Evolutionary conservation across 2,888 invertebrate species (phyloP).

Genomic region (Orchestes rusci): DNA sequence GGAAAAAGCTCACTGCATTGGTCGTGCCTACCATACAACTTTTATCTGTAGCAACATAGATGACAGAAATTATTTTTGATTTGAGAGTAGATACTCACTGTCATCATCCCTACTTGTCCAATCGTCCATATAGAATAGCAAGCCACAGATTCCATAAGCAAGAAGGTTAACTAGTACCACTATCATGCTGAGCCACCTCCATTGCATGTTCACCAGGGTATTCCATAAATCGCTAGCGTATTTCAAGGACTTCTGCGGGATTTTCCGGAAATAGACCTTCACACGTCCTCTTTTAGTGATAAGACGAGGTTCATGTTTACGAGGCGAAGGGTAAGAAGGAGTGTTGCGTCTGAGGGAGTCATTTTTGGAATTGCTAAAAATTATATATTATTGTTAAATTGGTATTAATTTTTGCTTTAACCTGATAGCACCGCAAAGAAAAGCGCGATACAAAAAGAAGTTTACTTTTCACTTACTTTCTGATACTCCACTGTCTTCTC

Average conservation of each 20-base stretch:
- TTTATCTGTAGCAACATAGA: background rate
- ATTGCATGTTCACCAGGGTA: constrained; percentile 30
- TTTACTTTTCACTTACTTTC: no score
- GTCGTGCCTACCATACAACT: constrained; percentile 28
- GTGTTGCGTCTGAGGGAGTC: constrained; percentile 17
- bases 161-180: constrained; percentile 27
- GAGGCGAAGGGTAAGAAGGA: constrained; percentile 1
- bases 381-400: no score
- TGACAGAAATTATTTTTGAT: background rate
- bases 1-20: constrained; percentile 28
- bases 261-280: constrained; percentile 25
- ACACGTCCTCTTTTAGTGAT: constrained; percentile 44
- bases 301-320: constrained; percentile 38
- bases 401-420: no score
- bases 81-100: no score
- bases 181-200: constrained; percentile 29
- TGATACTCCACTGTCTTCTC: no score
- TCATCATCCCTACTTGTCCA: constrained; percentile 30
- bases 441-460: no score
- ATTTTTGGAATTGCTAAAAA: constrained; percentile 11
- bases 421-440: no score
- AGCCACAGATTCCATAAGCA: constrained; percentile 28
- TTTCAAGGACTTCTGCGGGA: constrained; percentile 28
- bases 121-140: constrained; percentile 29
- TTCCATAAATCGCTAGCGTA: constrained; percentile 30